These are phyloP conservation scores for Coracias cyanogaster DNA, from an alignment of 2,797 vertebrate species.

Conservation along the genomic window DNA sequence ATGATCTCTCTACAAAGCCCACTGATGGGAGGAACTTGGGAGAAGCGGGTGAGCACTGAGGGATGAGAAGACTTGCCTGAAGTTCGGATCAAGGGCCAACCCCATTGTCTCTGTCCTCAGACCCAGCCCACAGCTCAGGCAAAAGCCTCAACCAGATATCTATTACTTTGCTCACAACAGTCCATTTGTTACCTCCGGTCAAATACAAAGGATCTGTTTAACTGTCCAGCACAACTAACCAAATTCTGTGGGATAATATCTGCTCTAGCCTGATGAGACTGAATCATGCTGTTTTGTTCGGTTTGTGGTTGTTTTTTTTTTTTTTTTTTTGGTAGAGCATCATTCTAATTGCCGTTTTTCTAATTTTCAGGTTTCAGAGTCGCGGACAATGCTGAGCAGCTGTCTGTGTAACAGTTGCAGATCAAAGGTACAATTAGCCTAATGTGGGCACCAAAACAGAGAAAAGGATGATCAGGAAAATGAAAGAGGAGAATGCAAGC, in stretches of 20 bases:
- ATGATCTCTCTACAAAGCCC: not conserved
- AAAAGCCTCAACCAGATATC: not conserved
- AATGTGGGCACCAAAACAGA: conserved; percentile 56
- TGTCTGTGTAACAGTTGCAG: conserved; percentile 34
- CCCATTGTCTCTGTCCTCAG: not conserved
- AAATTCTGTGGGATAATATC: not conserved
- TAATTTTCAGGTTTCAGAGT: conserved; percentile 49
- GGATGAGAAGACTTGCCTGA: not conserved
- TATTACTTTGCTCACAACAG: not conserved
- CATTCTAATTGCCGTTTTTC: conserved; percentile 29
- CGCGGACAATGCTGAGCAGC: conserved; percentile 4
- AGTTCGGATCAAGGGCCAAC: not conserved
- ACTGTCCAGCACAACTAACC: not conserved
- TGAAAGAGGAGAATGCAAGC: conserved; percentile 45
- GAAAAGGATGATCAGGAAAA: conserved; percentile 55
- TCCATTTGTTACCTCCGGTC: not conserved
- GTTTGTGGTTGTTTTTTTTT: not conserved
- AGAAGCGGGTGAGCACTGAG: not conserved
- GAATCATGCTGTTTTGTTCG: not conserved
- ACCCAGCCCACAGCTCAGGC: not conserved
- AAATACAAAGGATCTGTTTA: not conserved
- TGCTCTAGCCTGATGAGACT: not conserved
- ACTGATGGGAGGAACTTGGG: not conserved
- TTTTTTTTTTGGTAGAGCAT: not conserved
- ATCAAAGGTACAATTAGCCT: conserved; percentile 63